Percentiles rank a stretch among this genome's conserved stretches.
phyloP scores from a whole-genome alignment of 92 coral and sea anemone species.

The Umimayanthus kanabou region DNA sequence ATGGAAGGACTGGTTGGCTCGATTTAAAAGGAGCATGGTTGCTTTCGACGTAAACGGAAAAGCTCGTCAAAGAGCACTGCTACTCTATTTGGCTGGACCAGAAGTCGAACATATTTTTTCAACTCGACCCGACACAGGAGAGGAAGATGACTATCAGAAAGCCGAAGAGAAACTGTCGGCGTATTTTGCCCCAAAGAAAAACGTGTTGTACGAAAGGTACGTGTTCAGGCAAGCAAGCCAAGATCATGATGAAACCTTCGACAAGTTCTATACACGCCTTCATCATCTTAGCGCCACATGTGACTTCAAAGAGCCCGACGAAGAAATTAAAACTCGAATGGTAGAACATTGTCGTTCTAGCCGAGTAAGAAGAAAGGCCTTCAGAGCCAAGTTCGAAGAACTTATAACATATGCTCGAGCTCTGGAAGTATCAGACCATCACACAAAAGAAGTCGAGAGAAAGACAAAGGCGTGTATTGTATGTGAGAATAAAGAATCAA shows the following conservation, averaged over 20 bases:
- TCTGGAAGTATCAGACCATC: conserved; percentile 24
- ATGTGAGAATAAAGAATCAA: too few relatives aligned
- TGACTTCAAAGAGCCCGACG: conserved; percentile 25
- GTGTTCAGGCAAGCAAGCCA: conserved; percentile 26
- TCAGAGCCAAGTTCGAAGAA: conserved; percentile 3
- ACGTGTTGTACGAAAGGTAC: conserved; percentile 19
- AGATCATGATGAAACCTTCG: conserved; percentile 21
- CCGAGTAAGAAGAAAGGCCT: conserved; percentile 22
- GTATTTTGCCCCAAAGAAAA: conserved; percentile 32
- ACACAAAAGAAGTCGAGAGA: conserved; percentile 27
- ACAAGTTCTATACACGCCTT: conserved; percentile 22
- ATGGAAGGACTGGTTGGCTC: background rate
- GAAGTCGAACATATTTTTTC: conserved; percentile 21
- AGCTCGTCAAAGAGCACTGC: conserved; percentile 14
- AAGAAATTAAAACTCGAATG: conserved; percentile 8
- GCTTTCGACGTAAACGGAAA: conserved; percentile 9
- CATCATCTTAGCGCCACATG: conserved; percentile 24
- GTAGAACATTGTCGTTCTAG: conserved; percentile 20
- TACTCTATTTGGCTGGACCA: conserved; percentile 15
- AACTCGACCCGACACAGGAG: conserved; percentile 33
- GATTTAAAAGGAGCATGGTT: conserved; percentile 21
- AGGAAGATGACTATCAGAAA: conserved; percentile 23
- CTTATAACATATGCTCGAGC: conserved; percentile 24
- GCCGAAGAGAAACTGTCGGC: conserved; percentile 23
- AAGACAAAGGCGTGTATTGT: conserved; percentile 15